Evolutionary conservation across 2,797 vertebrate genomes (phyloP).

Genomic region (Acipenser ruthenus): DNA sequence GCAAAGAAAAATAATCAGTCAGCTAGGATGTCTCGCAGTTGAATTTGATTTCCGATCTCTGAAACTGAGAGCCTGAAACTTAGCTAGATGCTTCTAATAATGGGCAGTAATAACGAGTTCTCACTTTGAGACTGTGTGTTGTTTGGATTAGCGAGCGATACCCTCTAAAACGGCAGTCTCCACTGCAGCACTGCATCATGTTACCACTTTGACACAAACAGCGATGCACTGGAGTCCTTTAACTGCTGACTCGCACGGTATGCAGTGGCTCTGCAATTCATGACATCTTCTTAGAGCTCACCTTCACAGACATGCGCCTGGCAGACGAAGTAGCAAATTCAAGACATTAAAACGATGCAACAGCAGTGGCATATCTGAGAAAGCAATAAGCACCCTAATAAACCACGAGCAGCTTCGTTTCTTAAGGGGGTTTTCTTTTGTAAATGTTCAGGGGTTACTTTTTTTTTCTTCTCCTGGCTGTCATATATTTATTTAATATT

Average conservation of each 20-base stretch:
- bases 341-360: too few species aligned
- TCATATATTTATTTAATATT: too few species aligned
- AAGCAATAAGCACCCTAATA: too few species aligned
- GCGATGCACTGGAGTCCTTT: constrained; percentile 51
- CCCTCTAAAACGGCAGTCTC: constrained; percentile 67
- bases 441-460: too few species aligned
- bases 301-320: too few species aligned
- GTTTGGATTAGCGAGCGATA: constrained; percentile 59
- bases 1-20: constrained; percentile 62
- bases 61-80: constrained; percentile 56
- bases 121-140: constrained; percentile 51
- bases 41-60: constrained; percentile 67
- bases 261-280: constrained; percentile 8
- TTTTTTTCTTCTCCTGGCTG: too few species aligned
- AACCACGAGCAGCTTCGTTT: too few species aligned
- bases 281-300: too few species aligned
- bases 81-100: constrained; percentile 62
- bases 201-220: constrained; percentile 70
- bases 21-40: constrained; percentile 70
- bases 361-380: too few species aligned
- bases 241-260: constrained; percentile 27
- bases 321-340: too few species aligned
- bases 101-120: constrained; percentile 64
- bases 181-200: constrained; percentile 69
- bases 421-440: too few species aligned